Base-by-base conservation (phyloP, 1,140 invertebrate genomes). In the Drosophila pandora region DNA sequence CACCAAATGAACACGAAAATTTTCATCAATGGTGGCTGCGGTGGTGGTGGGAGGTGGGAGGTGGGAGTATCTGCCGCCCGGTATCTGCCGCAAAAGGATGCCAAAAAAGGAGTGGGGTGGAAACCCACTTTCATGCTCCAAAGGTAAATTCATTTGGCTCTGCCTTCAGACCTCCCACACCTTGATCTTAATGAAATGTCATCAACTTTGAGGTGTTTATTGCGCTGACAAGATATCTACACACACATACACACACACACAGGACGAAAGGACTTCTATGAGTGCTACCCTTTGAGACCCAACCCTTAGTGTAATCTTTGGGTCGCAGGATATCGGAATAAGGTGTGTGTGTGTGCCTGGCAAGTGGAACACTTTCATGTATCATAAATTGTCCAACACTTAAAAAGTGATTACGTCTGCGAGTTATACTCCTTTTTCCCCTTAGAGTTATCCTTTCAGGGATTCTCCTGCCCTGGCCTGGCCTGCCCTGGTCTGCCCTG, bases 171-270 rank as follows among this genome's bases (percentile, higher is more conserved):
- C 37, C n/a, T 22, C 58, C 55, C 76, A 41, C 63, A 76, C 65
- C 74, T 73, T 69, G 79, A 81, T 85, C 83, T 89, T 89, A 89
- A 89, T 89, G 84, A 89, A 89, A 89, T 90, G 85, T 89, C 84
- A 90, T 89, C 84, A 89, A 89, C 85, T 89, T 85, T 90, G 85
- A 89, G 84, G 84, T 89, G 84, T 89, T 89, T 89, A 89, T 89
- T 90, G 84, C 84, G 79, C 83, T 70, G 84, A 77, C 79, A 83
- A 74, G 1, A 17, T 23, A 22, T 8, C 9, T 43, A 21, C 6
- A 47, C 10, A 45, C 7, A 17, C 8, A 45, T 43, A 21, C 6
- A 47, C 10, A 45, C 7, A 17, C 8, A 45, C 10, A 23, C 4
- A 28, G 12, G 41, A 12, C 10, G 10, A 1, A 2, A 28, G 25